These are phyloP conservation scores for Podocnemis expansa DNA, from an alignment of 2,113 vertebrate genomes.

Conservation along the genomic window DNA sequence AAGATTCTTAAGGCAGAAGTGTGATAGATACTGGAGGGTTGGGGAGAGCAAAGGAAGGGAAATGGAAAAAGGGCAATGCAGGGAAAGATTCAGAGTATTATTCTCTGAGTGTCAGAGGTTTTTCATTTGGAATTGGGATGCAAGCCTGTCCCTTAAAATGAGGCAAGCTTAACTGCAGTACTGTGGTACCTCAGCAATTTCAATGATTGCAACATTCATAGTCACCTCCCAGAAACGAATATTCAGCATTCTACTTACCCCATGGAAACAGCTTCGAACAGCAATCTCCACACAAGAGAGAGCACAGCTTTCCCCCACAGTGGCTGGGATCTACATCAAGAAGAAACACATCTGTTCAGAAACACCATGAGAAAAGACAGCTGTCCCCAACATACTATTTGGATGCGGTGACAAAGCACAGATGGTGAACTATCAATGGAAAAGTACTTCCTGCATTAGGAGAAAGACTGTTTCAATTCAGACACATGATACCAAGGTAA, in stretches of 20 bases:
- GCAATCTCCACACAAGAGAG: conserved; percentile 79
- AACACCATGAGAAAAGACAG: background rate
- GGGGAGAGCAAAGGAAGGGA: background rate
- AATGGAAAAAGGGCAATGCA: no score
- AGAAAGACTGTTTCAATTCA: background rate
- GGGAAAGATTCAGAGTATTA: background rate
- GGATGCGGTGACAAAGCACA: background rate
- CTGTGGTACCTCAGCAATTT: background rate
- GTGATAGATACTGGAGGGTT: rapidly evolving
- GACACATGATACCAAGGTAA: background rate
- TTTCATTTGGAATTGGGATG: background rate
- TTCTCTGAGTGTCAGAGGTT: background rate
- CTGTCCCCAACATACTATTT: background rate
- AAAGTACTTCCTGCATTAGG: background rate
- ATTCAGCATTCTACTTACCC: conserved; percentile 71
- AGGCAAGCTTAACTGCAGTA: background rate
- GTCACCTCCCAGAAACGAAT: background rate
- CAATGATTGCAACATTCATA: conserved; percentile 1
- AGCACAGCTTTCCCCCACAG: conserved; percentile 79
- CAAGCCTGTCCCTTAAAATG: background rate
- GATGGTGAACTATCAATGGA: background rate
- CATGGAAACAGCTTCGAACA: conserved; percentile 78
- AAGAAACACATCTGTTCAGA: conserved; percentile 17
- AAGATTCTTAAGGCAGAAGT: no score
- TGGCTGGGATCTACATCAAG: conserved; percentile 79